Evolutionary conservation across 1,140 invertebrate genomes (phyloP), one percentile per base, ranked within the genome.

Genomic region (Papilio aristodemus): DNA sequence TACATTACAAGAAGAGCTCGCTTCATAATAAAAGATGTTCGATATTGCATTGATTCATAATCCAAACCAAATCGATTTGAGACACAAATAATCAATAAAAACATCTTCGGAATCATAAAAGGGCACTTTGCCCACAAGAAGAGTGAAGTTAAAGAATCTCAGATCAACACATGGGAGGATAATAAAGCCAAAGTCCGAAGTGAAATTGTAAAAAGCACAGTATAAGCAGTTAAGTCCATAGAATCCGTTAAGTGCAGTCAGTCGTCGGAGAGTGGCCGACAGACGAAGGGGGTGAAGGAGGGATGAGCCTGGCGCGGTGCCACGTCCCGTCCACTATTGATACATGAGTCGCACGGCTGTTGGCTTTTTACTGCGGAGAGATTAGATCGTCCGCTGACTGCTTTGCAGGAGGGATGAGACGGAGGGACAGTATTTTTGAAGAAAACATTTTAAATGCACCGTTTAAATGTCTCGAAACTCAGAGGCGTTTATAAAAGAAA

Each of bases 151-250:
- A 22, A 54, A 10, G 17, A 50, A 54, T 22, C 8, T 17, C 19
- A 54, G 46, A 4, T 22, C 22, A 54, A 25, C 46, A 19, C 10
- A 54, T 13, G 22, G 19, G 22, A 11, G 46, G 17, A 54, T 54
- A 22, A 25, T 22, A 54, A 54, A 54, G 46, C 46, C 46, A 54
- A 22, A 54, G 22, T 54, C 17, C 46, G 46, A 10, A 54, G 46
- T 22, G 46, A 54, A 25, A 54, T 54, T 54, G 46, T 54, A 54
- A 54, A 54, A 54, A 54, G 46, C 19, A 10, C 46, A 54, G 46
- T 22, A 25, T 25, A 54, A 54, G 46, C 46, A 54, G 46, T 54
- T 54, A 54, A 54, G 46, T 54, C 46, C 46, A 54, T 54, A 54
- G 46, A 54, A 54, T 54, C 46, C 46, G 46, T 10, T 54, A 54